phyloP scores from a whole-genome alignment of 2,113 vertebrate species.

The Fulica atra region DNA sequence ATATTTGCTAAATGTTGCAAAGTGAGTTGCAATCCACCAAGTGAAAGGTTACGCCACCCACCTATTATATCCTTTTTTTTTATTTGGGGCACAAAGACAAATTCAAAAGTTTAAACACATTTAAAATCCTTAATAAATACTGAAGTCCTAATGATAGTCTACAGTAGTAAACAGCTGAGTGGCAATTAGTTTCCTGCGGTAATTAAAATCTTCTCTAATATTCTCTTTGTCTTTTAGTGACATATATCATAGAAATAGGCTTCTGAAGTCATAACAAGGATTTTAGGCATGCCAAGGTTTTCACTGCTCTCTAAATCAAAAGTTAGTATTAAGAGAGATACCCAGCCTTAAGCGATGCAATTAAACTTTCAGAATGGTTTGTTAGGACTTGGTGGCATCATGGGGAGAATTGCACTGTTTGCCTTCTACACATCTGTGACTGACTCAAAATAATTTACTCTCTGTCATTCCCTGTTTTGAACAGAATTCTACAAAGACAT shows the following conservation, averaged over 20 bases:
- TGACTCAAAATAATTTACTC: background rate
- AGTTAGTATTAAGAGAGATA: background rate
- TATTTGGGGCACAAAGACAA: background rate
- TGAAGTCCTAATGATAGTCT: background rate
- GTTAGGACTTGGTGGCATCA: background rate
- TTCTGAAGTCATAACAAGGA: background rate
- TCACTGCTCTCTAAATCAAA: background rate
- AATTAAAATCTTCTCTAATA: background rate
- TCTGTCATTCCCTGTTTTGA: background rate
- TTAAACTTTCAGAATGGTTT: background rate
- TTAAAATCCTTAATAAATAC: background rate
- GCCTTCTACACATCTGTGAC: background rate
- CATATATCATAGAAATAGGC: background rate
- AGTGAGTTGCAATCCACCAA: background rate
- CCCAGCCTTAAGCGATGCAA: background rate
- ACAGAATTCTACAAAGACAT: background rate
- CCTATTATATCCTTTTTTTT: background rate
- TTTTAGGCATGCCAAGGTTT: background rate
- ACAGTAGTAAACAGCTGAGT: background rate
- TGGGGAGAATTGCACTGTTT: background rate
- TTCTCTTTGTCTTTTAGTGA: background rate
- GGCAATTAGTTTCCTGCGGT: background rate
- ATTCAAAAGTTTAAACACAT: background rate
- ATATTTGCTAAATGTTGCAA: background rate
- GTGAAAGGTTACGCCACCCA: background rate